Conservation (phyloP, 2,113 vertebrate genomes). For the Agelaius tricolor region DNA sequence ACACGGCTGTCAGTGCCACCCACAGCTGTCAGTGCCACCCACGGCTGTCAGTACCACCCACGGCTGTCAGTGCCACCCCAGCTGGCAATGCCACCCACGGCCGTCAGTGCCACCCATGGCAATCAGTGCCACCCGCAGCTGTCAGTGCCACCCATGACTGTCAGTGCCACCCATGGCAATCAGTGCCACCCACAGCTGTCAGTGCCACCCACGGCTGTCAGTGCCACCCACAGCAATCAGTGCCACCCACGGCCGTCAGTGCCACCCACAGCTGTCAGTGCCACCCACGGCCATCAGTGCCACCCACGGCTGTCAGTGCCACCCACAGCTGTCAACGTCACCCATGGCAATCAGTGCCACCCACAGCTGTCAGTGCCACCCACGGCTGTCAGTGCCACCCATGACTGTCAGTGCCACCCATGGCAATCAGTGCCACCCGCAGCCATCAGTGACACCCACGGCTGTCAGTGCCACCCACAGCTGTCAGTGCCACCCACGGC, state of each 20-base stretch:
- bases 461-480: no score
- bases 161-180: no score
- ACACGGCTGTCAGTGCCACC: neutral
- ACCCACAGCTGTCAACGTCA: neutral
- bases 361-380: accelerated
- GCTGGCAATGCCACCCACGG: no score
- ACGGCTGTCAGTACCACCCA: no score
- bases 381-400: accelerated
- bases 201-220: no score
- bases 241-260: accelerated
- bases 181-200: no score
- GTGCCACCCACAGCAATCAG: no score
- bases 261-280: accelerated
- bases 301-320: neutral
- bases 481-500: neutral
- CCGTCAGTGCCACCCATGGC: no score
- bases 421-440: accelerated
- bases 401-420: accelerated
- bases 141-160: no score
- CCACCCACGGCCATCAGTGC: neutral
- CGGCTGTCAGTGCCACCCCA: no score
- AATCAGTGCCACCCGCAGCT: no score
- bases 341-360: accelerated
- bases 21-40: accelerated
- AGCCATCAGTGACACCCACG: accelerated